Percentiles rank a stretch among this genome's conserved stretches.
These are phyloP conservation scores for Synergus gifuensis DNA, from an alignment of 2,888 invertebrate genomes.

Conservation along the genomic window DNA sequence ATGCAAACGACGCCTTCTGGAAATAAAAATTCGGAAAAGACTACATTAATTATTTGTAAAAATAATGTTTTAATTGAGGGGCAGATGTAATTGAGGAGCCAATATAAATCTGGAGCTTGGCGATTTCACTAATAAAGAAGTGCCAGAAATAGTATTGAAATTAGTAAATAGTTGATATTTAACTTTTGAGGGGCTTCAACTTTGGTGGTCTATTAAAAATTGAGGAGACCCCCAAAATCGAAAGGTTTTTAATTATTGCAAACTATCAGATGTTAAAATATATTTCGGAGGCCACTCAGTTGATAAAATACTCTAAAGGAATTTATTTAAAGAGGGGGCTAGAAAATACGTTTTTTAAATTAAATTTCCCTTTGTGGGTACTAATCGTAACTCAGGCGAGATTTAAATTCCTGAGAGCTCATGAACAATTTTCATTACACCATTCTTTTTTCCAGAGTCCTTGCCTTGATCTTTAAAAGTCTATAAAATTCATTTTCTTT, in stretches of 20 bases:
- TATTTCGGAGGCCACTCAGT: no score
- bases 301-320: background rate
- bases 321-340: background rate
- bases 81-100: no score
- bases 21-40: constrained; percentile 58
- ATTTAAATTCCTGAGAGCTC: background rate
- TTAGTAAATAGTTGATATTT: background rate
- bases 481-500: constrained; percentile 32
- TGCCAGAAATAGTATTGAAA: background rate
- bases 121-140: background rate
- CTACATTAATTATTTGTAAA: constrained; percentile 14
- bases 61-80: background rate
- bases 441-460: constrained; percentile 16
- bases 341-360: constrained; percentile 3
- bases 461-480: constrained; percentile 22
- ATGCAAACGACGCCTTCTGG: constrained; percentile 79
- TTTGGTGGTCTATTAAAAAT: background rate
- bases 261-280: no score
- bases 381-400: constrained; percentile 5
- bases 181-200: background rate
- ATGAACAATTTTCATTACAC: constrained; percentile 21
- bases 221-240: no score
- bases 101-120: no score
- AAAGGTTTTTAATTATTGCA: no score
- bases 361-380: background rate